These are phyloP conservation scores for Hermatobates lingyangjiaoensis DNA, from an alignment of 1,140 invertebrate genomes.

Conservation along the genomic window DNA sequence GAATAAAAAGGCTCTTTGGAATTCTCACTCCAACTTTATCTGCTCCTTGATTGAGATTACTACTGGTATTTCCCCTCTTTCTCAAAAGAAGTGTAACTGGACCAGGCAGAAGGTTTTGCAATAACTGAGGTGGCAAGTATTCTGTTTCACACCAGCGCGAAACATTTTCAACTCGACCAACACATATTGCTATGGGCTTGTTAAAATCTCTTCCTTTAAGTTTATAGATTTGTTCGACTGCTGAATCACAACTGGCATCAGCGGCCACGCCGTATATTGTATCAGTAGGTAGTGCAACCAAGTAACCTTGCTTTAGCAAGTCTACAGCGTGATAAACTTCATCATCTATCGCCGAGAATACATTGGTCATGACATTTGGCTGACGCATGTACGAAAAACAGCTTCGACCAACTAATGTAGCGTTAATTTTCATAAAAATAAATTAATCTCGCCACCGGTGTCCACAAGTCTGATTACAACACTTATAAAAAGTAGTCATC, in stretches of 20 bases:
- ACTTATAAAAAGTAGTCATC: conserved; percentile 97
- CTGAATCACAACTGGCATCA: conserved; percentile 49
- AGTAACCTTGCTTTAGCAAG: conserved; percentile 31
- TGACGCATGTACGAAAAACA: neutral
- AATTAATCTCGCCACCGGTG: conserved; percentile 84
- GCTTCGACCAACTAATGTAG: neutral
- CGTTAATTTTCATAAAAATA: neutral
- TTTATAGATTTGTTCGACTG: conserved; percentile 57
- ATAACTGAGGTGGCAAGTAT: conserved; percentile 43
- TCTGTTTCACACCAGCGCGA: conserved; percentile 53
- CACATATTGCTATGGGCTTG: conserved; percentile 84
- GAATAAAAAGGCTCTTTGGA: conserved; percentile 62
- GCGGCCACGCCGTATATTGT: conserved; percentile 89
- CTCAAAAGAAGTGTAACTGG: conserved; percentile 83
- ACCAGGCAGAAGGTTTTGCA: conserved; percentile 64
- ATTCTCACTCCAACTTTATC: conserved; percentile 77
- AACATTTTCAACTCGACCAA: conserved; percentile 48
- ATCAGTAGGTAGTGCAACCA: conserved; percentile 86
- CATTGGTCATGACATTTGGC: conserved; percentile 8
- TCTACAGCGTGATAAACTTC: conserved; percentile 34
- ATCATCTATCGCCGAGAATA: conserved; percentile 9
- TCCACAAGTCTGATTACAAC: conserved; percentile 73
- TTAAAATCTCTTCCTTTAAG: conserved; percentile 68
- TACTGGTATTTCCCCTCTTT: conserved; percentile 45
- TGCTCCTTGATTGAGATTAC: conserved; percentile 55